phyloP scores from a whole-genome alignment of 2,113 vertebrate species.

The Taurulus bubalis region DNA sequence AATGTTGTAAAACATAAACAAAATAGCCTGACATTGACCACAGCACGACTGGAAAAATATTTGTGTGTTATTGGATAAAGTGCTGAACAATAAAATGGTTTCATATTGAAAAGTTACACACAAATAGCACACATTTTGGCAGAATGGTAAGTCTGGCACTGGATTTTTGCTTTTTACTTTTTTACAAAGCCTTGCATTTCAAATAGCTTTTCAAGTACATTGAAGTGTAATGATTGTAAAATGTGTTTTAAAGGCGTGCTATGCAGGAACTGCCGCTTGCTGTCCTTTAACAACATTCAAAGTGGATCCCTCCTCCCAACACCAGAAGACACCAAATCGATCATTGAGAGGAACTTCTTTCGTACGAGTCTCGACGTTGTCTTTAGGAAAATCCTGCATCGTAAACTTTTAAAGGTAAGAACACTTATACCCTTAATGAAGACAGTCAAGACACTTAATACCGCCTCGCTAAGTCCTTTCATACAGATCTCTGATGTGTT shows the following conservation, averaged over 20 bases:
- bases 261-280: no score
- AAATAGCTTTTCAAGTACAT: background rate
- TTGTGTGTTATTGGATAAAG: background rate
- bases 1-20: background rate
- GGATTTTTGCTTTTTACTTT: background rate
- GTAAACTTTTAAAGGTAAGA: background rate
- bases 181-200: background rate
- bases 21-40: background rate
- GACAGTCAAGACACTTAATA: constrained; percentile 14
- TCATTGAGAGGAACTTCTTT: background rate
- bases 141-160: background rate
- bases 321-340: background rate
- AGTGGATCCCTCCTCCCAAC: no score
- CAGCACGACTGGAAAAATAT: background rate
- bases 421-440: constrained; percentile 6
- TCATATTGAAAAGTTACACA: background rate
- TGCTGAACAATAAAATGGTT: background rate
- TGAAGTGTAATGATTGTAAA: constrained; percentile 11
- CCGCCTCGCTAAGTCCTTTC: constrained; percentile 30
- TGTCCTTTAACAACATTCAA: background rate
- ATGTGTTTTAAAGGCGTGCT: background rate
- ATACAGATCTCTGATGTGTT: constrained; percentile 38
- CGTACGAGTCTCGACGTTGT: background rate
- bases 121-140: background rate
- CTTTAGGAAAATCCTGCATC: background rate